Percentiles rank a stretch among this genome's conserved stretches.
These are phyloP conservation scores for Acipenser transmontanus DNA, from an alignment of 2,797 vertebrate species.

Conservation along the genomic window DNA sequence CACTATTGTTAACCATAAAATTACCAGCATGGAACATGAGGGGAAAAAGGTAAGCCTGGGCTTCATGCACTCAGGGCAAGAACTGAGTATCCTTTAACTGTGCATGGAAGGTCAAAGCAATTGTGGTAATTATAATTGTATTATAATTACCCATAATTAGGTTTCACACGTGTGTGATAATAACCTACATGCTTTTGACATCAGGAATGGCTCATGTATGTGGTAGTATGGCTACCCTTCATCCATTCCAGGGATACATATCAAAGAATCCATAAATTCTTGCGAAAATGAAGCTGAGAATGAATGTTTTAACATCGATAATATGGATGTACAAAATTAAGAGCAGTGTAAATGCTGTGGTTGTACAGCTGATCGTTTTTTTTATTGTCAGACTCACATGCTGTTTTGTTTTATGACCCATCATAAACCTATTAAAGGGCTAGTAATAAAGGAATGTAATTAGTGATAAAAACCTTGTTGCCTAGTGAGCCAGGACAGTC, in stretches of 20 bases:
- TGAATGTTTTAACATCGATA: conserved; percentile 56
- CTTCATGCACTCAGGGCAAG: no score
- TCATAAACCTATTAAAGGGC: conserved; percentile 90
- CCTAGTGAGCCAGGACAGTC: conserved; percentile 81
- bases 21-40: no score
- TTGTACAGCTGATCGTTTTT: conserved; percentile 70
- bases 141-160: conserved; percentile 83
- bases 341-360: conserved; percentile 78
- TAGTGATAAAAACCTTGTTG: conserved; percentile 85
- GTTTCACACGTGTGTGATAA: conserved; percentile 62
- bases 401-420: conserved; percentile 87
- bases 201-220: conserved; percentile 63
- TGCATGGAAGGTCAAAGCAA: conserved; percentile 77
- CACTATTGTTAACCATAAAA: no score
- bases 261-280: neutral
- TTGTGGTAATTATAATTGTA: conserved; percentile 68
- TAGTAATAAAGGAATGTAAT: conserved; percentile 90
- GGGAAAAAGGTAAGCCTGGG: no score
- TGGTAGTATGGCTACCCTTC: conserved; percentile 47
- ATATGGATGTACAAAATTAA: conserved; percentile 61
- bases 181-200: conserved; percentile 70
- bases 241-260: conserved; percentile 15
- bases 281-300: conserved; percentile 47
- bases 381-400: conserved; percentile 63
- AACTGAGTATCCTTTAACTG: conserved; percentile 45